Base-by-base conservation (phyloP, 2,888 invertebrate species). In the Balanococcus diminutus region DNA sequence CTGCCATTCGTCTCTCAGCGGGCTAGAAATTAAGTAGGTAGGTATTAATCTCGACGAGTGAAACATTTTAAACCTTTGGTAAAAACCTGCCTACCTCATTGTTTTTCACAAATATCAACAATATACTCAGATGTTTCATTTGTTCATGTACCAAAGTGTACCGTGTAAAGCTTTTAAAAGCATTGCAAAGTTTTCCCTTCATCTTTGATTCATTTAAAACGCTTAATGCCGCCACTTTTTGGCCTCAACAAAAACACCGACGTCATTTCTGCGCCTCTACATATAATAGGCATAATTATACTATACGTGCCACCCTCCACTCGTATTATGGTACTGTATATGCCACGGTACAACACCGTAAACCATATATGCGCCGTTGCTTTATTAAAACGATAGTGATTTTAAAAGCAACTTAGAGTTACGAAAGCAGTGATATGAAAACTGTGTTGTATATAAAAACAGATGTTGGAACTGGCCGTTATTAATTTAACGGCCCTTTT, bases 401-500 rank as follows among this genome's bases (percentile, higher is more conserved):
- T 79, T 79, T 79, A 36, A 79, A 79, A 79, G 36, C 75, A 79
- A 79, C 75, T 79, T 36, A 36, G 32, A 79, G 75, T 79, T 36
- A 36, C 32, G 75, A 79, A 79, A 36, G 75, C 75, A 36, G 75
- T 79, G 75, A 79, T 79, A 79, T 36, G 75, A 79, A 79, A 79
- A 79, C 75, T 79, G 36, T 36, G 75, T 36, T 79, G 75, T 36
- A 36, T 79, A 79, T 79, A 79, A 79, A 79, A 79, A 79, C 75
- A 79, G 75, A 79, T 79, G 75, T 79, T 79, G 75, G 32, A 36
- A 36, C 75, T 67, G 75, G 75, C 75, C 32, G 75, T 79, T 79
- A 79, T 79, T 79, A 79, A 79, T 79, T 79, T 79, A 79, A 79
- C 75, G 75, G 75, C 75, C 75, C 36, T 79, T 79, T 79, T 79